Percentiles rank a stretch among this genome's conserved stretches.
Conservation (phyloP, 2,113 vertebrate species). For the Nannobrachium achirus region DNA sequence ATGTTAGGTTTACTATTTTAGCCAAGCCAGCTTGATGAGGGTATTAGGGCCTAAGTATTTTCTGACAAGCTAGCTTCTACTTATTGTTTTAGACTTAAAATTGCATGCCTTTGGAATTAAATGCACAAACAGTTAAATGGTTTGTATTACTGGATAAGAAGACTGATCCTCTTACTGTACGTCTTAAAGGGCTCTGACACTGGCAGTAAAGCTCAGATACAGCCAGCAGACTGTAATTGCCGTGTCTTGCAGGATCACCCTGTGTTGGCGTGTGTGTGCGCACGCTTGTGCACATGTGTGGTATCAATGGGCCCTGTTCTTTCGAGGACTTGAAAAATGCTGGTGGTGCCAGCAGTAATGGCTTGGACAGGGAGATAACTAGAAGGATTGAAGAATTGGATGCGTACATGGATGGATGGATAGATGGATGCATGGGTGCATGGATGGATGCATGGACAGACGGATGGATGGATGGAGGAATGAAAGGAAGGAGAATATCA, state of each 20-base stretch:
- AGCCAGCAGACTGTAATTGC: conserved; percentile 61
- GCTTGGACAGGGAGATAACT: conserved; percentile 49
- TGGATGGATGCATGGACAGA: conserved; percentile 44
- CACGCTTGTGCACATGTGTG: not conserved
- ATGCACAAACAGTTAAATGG: conserved; percentile 80
- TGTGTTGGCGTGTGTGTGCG: conserved; percentile 21
- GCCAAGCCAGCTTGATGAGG: conserved; percentile 47
- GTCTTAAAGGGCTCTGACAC: conserved; percentile 66
- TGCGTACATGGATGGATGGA: not conserved
- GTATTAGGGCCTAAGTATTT: conserved; percentile 42
- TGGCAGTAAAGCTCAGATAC: conserved; percentile 62
- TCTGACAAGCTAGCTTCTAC: conserved; percentile 48
- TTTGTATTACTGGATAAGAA: conserved; percentile 78
- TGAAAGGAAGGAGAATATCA: conserved; percentile 45
- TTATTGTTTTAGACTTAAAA: conserved; percentile 58
- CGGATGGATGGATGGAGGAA: conserved; percentile 26
- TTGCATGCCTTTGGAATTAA: conserved; percentile 68
- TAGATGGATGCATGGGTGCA: conserved; percentile 14
- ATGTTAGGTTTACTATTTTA: not conserved
- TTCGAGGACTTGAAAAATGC: conserved; percentile 47
- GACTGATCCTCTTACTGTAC: conserved; percentile 69
- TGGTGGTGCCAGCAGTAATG: conserved; percentile 33
- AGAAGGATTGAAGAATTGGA: conserved; percentile 21
- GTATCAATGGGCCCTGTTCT: conserved; percentile 25
- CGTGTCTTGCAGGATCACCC: conserved; percentile 31